Conservation (phyloP, 2,888 invertebrate genomes). For the Parnassius smintheus region DNA sequence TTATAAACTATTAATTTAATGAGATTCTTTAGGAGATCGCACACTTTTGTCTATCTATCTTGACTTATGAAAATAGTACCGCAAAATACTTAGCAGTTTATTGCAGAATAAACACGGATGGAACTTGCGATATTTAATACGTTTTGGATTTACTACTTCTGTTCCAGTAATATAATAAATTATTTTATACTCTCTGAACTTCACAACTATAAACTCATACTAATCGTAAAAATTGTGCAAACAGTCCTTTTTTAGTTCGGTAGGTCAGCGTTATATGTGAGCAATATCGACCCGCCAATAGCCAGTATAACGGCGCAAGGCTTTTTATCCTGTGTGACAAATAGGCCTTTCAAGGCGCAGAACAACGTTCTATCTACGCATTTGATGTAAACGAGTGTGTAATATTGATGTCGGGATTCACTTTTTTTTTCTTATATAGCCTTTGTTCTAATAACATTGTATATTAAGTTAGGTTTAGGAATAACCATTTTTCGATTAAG, state of each 20-base stretch:
- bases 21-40: too few species aligned
- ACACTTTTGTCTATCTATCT: too few species aligned
- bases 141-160: too few species aligned
- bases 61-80: too few species aligned
- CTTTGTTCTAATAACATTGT: too few species aligned
- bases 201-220: background rate
- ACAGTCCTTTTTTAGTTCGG: slow-evolving; percentile 30
- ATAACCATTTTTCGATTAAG: too few species aligned
- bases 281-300: slow-evolving; percentile 40
- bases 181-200: background rate
- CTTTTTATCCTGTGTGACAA: slow-evolving; percentile 48
- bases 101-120: too few species aligned
- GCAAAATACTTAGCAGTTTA: too few species aligned
- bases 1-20: too few species aligned
- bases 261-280: slow-evolving; percentile 35
- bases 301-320: slow-evolving; percentile 38
- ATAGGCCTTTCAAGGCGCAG: slow-evolving; percentile 46
- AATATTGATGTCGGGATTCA: slow-evolving; percentile 20
- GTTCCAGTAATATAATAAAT: too few species aligned
- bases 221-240: slow-evolving; percentile 27
- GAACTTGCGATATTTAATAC: too few species aligned
- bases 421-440: slow-evolving; percentile 1
- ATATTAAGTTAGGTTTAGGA: too few species aligned
- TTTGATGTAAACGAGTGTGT: slow-evolving; percentile 30
- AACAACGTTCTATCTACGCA: slow-evolving; percentile 34